Conservation (phyloP, 2,888 invertebrate species). For the Drosophila paranaensis region DNA sequence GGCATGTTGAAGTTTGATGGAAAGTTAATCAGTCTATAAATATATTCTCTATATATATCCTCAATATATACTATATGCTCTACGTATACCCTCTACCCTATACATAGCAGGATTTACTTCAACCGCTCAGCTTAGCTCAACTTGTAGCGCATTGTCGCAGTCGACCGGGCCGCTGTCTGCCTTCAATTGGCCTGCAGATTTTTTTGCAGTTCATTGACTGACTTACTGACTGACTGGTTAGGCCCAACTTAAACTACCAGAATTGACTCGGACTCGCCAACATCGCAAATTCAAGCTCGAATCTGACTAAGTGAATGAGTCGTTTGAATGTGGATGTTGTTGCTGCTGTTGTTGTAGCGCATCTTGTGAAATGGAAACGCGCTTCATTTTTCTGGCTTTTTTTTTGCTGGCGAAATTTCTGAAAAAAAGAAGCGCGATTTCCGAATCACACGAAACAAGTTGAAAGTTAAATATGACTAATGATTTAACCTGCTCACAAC, state of each 20-base stretch:
- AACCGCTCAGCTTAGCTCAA: too few relatives aligned
- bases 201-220: constrained; percentile 71
- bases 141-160: constrained; percentile 34
- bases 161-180: constrained; percentile 29
- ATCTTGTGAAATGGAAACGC: constrained; percentile 44
- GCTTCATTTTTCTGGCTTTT: constrained; percentile 7
- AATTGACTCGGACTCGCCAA: constrained; percentile 16
- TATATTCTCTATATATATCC: too few relatives aligned
- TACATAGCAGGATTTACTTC: too few relatives aligned
- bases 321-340: constrained; percentile 38
- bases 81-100: too few relatives aligned
- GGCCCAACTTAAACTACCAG: constrained; percentile 51
- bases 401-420: constrained; percentile 51
- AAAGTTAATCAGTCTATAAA: too few relatives aligned
- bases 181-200: constrained; percentile 47
- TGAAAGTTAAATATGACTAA: constrained; percentile 60
- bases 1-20: too few relatives aligned
- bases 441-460: constrained; percentile 50
- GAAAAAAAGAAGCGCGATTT: constrained; percentile 71
- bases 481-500: constrained; percentile 6
- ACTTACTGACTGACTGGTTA: constrained; percentile 62
- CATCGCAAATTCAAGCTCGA: constrained; percentile 14
- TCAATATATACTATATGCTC: too few relatives aligned
- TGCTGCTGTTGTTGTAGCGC: constrained; percentile 43
- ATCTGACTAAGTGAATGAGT: constrained; percentile 76